Evolutionary conservation across 2,797 vertebrate species (phyloP), one percentile per base, ranked within the genome.

Genomic region (Ctenopoma kingsleyae): DNA sequence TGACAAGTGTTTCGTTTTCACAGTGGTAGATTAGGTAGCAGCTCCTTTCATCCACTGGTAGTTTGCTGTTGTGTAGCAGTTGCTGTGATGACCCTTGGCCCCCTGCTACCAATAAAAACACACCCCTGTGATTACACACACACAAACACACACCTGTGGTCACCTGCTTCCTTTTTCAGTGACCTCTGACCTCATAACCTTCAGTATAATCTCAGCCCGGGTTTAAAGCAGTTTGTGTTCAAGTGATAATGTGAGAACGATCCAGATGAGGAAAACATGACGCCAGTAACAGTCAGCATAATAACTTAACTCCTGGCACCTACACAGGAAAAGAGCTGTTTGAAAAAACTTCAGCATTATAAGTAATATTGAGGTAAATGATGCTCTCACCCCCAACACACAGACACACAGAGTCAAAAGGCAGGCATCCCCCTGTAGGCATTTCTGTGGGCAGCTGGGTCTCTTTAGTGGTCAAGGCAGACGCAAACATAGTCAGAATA

Each of bases 381-480:
- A 27, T 27, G 25, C 25, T 27, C 25, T 71, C 16, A 40, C 17
- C 47, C 12, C 8, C 19, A 51, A 15, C 56, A 32, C 74, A 27
- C 59, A 25, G 52, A 48, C 58, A 40, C 44, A 65, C 66, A 59
- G 48, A 80, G 61, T 76, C 65, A 67, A 46, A 66, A 79, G 78
- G 71, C 80, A 81, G 75, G 79, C 82, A 86, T 80, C 66, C 62
- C 76, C 76, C 76, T 55, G 82, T 55, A 80, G 85, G 80, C 80
- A 87, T 88, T 84, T 89, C 82, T 90, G 87, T 71, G 88, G 85
- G 80, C 68, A 83, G 82, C 87, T 72, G 68, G 27, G 62, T 61
- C 83, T 89, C 81, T 83, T 85, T 83, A 87, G 88, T 82, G 89
- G 89, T 89, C 83, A 79, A 75, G 38, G 67, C 75, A 90, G 87